Percentiles rank a stretch among this genome's conserved stretches.
Conservation (phyloP, 2,113 vertebrate species). For the Chloebia gouldiae region DNA sequence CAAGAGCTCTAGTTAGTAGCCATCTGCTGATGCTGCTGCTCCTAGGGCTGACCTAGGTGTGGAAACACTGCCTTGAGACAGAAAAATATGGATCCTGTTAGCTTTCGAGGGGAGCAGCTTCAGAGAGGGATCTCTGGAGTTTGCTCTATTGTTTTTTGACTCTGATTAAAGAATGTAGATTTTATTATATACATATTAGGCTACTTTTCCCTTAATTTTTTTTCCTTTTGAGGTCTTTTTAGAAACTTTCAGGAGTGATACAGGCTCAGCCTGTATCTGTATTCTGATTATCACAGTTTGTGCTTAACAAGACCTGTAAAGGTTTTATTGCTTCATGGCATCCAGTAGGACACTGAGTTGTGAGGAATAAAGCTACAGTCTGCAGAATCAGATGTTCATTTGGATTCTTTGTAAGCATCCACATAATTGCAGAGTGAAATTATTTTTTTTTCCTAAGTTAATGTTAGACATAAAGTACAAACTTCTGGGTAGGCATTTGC, state of each 20-base stretch:
- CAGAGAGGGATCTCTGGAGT: background rate
- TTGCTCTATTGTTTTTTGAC: background rate
- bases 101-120: background rate
- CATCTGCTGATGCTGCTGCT: background rate
- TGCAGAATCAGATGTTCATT: background rate
- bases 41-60: accelerated
- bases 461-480: background rate
- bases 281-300: background rate
- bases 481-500: background rate
- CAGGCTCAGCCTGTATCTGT: background rate
- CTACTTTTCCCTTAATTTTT: background rate
- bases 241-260: background rate
- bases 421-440: background rate
- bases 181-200: background rate
- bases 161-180: background rate
- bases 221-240: background rate
- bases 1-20: background rate
- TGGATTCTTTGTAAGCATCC: background rate
- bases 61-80: background rate
- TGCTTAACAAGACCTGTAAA: background rate
- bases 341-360: background rate
- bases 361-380: background rate
- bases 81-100: background rate
- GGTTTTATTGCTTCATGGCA: background rate
- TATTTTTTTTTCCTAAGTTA: background rate